A percentile compares a stretch with the other conserved stretches of the same genome.
Evolutionary conservation across 2,113 vertebrate genomes (phyloP).

Genomic region (Nesogale talazaci): DNA sequence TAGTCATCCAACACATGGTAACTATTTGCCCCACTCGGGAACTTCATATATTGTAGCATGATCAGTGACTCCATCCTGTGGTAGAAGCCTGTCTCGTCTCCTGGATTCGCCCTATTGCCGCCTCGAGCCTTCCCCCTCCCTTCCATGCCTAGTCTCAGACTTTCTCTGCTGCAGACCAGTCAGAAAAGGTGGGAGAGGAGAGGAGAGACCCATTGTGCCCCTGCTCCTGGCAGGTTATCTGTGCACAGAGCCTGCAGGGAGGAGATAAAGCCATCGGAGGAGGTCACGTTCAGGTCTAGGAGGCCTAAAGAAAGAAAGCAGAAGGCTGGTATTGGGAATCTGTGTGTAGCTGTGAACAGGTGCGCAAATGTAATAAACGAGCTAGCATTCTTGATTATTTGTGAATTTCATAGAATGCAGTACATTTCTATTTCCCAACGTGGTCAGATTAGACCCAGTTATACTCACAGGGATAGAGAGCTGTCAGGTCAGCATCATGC

Average conservation of each 20-base stretch:
- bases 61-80: no score
- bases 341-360: neutral
- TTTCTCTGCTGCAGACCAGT: neutral
- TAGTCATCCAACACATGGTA: no score
- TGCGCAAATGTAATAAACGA: neutral
- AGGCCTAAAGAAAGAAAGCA: neutral
- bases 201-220: neutral
- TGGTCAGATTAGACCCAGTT: neutral
- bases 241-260: no score
- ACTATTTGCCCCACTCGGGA: neutral
- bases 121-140: neutral
- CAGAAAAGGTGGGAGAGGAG: no score
- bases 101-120: neutral
- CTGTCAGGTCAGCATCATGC: neutral
- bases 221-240: neutral
- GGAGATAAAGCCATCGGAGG: neutral
- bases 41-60: neutral
- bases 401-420: neutral
- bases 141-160: neutral
- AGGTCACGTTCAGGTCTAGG: neutral
- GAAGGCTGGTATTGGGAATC: neutral
- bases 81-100: neutral
- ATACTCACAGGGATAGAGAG: neutral
- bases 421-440: no score
- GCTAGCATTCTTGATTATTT: neutral